Percentiles rank a stretch among this genome's conserved stretches.
These are phyloP conservation scores for Gasteruption jaculator DNA, from an alignment of 2,888 invertebrate species.

Conservation along the genomic window DNA sequence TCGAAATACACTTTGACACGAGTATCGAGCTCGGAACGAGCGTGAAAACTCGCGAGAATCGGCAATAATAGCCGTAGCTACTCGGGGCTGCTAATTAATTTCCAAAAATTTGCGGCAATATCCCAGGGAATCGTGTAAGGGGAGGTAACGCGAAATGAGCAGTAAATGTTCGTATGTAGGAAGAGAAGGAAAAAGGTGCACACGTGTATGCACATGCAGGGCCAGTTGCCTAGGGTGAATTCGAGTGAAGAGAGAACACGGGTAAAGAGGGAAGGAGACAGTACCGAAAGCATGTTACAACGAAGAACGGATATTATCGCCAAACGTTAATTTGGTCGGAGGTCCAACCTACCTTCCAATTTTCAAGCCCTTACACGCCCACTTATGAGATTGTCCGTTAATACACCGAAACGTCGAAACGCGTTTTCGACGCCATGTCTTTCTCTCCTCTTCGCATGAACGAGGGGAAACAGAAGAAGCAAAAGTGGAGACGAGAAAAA, in stretches of 20 bases:
- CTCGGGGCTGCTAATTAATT: too few relatives aligned
- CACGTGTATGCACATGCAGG: slow-evolving; percentile 1
- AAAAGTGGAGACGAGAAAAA: too few relatives aligned
- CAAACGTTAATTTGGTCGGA: slow-evolving; percentile 51
- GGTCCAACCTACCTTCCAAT: slow-evolving; percentile 50
- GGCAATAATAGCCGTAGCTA: too few relatives aligned
- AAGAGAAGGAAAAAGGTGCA: neutral
- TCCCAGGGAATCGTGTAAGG: too few relatives aligned
- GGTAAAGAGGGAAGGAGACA: slow-evolving; percentile 21
- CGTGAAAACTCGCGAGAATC: too few relatives aligned
- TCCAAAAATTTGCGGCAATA: too few relatives aligned
- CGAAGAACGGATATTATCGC: slow-evolving; percentile 50
- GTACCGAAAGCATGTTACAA: too few relatives aligned
- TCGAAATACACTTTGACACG: too few relatives aligned
- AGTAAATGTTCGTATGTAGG: neutral
- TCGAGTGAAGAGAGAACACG: slow-evolving; percentile 15
- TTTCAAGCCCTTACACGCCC: slow-evolving; percentile 51
- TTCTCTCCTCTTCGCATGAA: slow-evolving; percentile 1
- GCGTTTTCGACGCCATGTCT: slow-evolving; percentile 34
- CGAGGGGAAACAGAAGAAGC: slow-evolving; percentile 2
- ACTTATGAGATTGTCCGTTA: slow-evolving; percentile 50
- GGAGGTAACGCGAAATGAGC: too few relatives aligned
- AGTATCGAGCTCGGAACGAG: too few relatives aligned
- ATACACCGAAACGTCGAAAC: slow-evolving; percentile 47
- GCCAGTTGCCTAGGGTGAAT: slow-evolving; percentile 19